A percentile compares a stretch with the other conserved stretches of the same genome.
These are phyloP conservation scores for Pyrgilauda ruficollis DNA, from an alignment of 2,113 vertebrate genomes.

Conservation along the genomic window DNA sequence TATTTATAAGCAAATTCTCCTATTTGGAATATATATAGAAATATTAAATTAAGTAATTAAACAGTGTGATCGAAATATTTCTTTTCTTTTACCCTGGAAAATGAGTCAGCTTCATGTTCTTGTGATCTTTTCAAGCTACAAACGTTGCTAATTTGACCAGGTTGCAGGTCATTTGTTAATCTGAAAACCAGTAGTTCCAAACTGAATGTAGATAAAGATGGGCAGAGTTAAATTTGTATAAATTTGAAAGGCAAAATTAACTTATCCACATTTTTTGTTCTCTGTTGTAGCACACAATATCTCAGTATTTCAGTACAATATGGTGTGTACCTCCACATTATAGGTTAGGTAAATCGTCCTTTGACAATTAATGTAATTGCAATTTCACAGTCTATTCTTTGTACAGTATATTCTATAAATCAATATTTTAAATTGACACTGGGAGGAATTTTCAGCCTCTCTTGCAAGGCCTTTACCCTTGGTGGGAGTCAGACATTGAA, in stretches of 20 bases:
- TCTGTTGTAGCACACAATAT: not conserved
- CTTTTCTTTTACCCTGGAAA: not conserved
- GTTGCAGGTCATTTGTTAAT: not conserved
- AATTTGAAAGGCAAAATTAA: not conserved
- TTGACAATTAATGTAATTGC: not conserved
- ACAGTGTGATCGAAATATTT: not conserved
- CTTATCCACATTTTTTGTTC: not conserved
- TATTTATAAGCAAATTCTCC: not conserved
- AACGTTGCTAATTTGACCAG: not conserved
- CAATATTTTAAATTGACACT: not conserved
- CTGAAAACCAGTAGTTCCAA: not conserved
- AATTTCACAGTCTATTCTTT: not conserved
- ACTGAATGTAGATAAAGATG: not conserved
- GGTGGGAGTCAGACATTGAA: not conserved
- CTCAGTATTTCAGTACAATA: not conserved
- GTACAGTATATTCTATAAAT: not conserved
- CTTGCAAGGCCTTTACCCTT: not conserved
- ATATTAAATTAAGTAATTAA: not conserved
- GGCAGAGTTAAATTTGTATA: not conserved
- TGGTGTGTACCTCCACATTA: not conserved
- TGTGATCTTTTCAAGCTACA: not conserved
- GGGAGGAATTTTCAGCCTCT: not conserved
- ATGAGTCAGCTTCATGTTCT: not conserved
- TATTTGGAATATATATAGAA: not conserved
- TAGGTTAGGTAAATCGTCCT: not conserved